Conservation (phyloP, 2,113 vertebrate genomes). For the Pitta sordida region DNA sequence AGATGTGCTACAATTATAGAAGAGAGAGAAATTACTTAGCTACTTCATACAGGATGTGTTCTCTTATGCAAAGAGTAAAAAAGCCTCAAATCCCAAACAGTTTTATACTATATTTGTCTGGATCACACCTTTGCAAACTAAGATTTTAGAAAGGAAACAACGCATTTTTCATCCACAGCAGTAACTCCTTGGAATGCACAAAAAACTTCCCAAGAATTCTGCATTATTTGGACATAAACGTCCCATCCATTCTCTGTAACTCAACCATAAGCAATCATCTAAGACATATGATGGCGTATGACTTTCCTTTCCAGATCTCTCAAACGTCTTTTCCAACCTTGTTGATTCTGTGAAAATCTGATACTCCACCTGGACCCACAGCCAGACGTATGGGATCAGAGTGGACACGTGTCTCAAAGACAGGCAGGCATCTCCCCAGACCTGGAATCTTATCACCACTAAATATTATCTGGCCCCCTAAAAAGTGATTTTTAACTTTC, state of each 20-base stretch:
- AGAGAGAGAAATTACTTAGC: not conserved
- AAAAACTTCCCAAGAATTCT: not conserved
- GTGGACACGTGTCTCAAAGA: fast-evolving
- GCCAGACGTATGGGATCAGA: not conserved
- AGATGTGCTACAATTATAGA: not conserved
- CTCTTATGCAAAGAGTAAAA: not conserved
- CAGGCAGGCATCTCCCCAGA: not conserved
- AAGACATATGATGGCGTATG: not conserved
- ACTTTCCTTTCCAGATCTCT: not conserved
- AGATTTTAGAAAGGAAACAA: not conserved
- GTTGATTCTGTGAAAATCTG: no score
- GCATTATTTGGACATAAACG: not conserved
- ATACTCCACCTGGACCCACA: not conserved
- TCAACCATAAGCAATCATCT: not conserved
- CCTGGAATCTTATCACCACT: not conserved
- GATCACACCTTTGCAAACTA: not conserved
- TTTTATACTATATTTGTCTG: not conserved
- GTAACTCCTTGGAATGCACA: not conserved
- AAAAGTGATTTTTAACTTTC: not conserved
- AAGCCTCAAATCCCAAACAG: not conserved
- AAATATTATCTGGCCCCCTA: not conserved
- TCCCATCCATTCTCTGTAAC: not conserved
- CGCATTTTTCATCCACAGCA: not conserved
- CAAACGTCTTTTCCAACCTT: no score
- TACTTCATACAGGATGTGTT: not conserved